A percentile compares a stretch with the other conserved stretches of the same genome.
These are phyloP conservation scores for Spea multiplicata DNA, from an alignment of 2,113 vertebrate species.

Conservation along the genomic window DNA sequence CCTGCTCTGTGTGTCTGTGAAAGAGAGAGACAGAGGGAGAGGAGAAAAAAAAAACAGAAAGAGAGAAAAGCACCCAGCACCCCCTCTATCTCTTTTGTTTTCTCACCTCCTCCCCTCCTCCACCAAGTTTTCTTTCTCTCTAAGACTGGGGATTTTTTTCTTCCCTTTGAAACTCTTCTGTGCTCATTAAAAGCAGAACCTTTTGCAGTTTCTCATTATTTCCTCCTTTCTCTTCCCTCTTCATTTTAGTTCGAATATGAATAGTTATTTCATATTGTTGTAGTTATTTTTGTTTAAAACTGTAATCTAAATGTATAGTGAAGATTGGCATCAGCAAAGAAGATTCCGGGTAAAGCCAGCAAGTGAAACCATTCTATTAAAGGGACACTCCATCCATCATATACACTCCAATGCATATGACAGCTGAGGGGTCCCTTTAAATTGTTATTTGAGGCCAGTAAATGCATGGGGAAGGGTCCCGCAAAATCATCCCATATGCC, in stretches of 20 bases:
- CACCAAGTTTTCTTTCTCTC: slow-evolving; percentile 57
- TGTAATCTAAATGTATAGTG: too few species aligned
- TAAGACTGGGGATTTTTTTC: slow-evolving; percentile 53
- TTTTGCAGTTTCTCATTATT: not conserved
- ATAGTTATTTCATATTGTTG: not conserved
- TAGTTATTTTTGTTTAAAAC: too few species aligned
- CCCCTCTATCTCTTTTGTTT: slow-evolving; percentile 71
- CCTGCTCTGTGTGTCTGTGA: slow-evolving; percentile 50
- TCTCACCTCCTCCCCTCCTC: slow-evolving; percentile 62
- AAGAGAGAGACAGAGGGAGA: slow-evolving; percentile 48
- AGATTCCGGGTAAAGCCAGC: too few species aligned
- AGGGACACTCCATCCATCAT: too few species aligned
- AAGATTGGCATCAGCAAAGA: too few species aligned
- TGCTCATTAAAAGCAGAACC: slow-evolving; percentile 31
- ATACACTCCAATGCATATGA: too few species aligned
- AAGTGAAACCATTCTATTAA: too few species aligned
- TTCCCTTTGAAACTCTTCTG: slow-evolving; percentile 50
- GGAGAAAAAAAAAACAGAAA: slow-evolving; percentile 51
- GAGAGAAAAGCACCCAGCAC: slow-evolving; percentile 27
- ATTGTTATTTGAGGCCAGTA: too few species aligned
- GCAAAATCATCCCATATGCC: too few species aligned
- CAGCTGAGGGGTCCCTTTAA: too few species aligned
- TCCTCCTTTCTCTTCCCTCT: slow-evolving; percentile 6
- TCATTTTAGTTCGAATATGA: not conserved
- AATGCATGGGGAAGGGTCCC: too few species aligned